phyloP scores from a whole-genome alignment of 2,797 vertebrate species.

The Macropodus opercularis region DNA sequence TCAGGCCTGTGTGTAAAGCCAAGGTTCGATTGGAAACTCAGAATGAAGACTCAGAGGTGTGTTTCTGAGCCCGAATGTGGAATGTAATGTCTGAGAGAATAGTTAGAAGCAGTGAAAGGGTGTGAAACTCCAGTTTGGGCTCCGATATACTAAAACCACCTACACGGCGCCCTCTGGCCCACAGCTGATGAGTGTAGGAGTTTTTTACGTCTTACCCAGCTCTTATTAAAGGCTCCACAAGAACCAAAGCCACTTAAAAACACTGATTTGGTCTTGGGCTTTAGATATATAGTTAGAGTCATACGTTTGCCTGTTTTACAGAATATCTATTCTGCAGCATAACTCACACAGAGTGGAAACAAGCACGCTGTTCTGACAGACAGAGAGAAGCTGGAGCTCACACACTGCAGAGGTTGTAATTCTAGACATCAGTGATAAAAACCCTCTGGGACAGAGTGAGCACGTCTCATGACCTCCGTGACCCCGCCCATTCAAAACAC shows the following conservation, averaged over 20 bases:
- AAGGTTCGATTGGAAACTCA: slow-evolving; percentile 16
- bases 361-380: slow-evolving; percentile 16
- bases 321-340: background rate
- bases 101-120: slow-evolving; percentile 15
- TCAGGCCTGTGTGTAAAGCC: slow-evolving; percentile 3
- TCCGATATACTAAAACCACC: slow-evolving; percentile 37
- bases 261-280: background rate
- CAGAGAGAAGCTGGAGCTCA: slow-evolving; percentile 9
- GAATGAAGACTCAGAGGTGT: slow-evolving; percentile 9
- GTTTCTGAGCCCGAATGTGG: slow-evolving; percentile 1
- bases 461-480: slow-evolving; percentile 45
- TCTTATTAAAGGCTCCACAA: slow-evolving; percentile 23
- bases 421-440: slow-evolving; percentile 53
- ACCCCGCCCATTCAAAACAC: slow-evolving; percentile 40
- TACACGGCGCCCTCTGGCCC: slow-evolving; percentile 32
- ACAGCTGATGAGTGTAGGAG: slow-evolving; percentile 38
- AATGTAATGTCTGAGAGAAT: slow-evolving; percentile 13
- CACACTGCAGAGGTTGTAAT: slow-evolving; percentile 47
- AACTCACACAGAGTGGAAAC: background rate
- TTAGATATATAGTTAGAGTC: slow-evolving; percentile 14
- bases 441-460: slow-evolving; percentile 53
- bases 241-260: slow-evolving; percentile 15
- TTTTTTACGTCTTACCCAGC: slow-evolving; percentile 29
- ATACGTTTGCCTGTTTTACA: background rate
- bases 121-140: slow-evolving; percentile 22